Percentiles rank a stretch among this genome's conserved stretches.
Evolutionary conservation across 2,888 invertebrate species (phyloP).

Genomic region (Quadriops clusia): DNA sequence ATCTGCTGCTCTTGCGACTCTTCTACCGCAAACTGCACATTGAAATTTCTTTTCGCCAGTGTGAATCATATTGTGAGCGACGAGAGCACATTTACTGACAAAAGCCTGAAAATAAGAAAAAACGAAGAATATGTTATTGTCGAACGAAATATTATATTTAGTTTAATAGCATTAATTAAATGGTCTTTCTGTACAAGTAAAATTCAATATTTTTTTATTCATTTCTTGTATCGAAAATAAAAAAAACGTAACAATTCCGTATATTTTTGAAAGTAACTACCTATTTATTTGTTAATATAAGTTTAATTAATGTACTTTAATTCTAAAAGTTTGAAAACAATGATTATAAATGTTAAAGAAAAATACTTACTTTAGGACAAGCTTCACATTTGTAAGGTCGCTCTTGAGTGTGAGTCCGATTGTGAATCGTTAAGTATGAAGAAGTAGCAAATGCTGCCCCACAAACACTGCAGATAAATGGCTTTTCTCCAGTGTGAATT

Average conservation of each 20-base stretch:
- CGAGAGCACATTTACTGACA: slow-evolving; percentile 29
- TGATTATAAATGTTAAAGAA: no score
- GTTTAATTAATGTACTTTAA: no score
- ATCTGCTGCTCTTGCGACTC: slow-evolving; percentile 28
- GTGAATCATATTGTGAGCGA: slow-evolving; percentile 29
- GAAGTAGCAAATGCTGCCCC: slow-evolving; percentile 29
- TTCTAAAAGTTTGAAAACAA: not conserved
- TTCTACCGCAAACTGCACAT: slow-evolving; percentile 30
- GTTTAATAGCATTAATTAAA: no score
- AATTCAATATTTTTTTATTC: no score
- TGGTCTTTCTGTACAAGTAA: no score
- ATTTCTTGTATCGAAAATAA: no score
- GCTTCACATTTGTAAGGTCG: slow-evolving; percentile 29
- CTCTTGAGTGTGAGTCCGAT: slow-evolving; percentile 31
- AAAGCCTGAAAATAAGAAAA: slow-evolving; percentile 24
- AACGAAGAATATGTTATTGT: no score
- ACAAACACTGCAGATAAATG: slow-evolving; percentile 28
- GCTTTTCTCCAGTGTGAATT: slow-evolving; percentile 32
- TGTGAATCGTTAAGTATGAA: slow-evolving; percentile 32
- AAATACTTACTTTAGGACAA: slow-evolving; percentile 28
- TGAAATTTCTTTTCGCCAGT: slow-evolving; percentile 32
- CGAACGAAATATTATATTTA: no score
- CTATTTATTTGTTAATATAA: no score
- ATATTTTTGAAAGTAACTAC: no score
- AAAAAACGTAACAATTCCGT: no score